These are phyloP conservation scores for Meloidogyne floridensis DNA, from an alignment of 1,140 invertebrate species.

Conservation along the genomic window DNA sequence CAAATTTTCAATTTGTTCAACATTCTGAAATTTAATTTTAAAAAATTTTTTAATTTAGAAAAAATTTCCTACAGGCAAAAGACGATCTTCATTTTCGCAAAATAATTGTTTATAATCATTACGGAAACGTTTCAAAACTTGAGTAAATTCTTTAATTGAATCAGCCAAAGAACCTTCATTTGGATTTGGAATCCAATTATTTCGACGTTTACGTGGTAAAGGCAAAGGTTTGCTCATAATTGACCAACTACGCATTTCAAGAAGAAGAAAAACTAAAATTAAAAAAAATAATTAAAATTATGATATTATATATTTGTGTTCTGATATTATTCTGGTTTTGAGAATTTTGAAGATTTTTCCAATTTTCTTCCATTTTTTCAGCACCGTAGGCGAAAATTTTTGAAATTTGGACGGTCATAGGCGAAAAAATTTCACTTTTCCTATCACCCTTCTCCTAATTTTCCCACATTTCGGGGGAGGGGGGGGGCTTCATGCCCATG, in stretches of 20 bases:
- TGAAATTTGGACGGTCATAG: too few species aligned
- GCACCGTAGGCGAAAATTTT: too few species aligned
- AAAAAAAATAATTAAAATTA: not conserved
- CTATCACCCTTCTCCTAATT: too few species aligned
- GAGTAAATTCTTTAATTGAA: slow-evolving; percentile 22
- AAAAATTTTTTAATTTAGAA: not conserved
- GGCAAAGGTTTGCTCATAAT: slow-evolving; percentile 9
- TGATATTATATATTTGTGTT: too few species aligned
- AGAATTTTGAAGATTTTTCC: too few species aligned
- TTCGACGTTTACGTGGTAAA: slow-evolving; percentile 22
- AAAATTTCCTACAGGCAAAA: slow-evolving; percentile 11
- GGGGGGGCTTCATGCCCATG: too few species aligned
- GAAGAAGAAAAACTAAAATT: slow-evolving; percentile 36
- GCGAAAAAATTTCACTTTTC: too few species aligned
- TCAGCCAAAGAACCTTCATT: slow-evolving; percentile 11
- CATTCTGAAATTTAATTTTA: not conserved
- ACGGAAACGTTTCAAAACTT: slow-evolving; percentile 18
- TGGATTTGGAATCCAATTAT: slow-evolving; percentile 30
- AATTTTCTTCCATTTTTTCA: too few species aligned
- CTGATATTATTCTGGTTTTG: not conserved
- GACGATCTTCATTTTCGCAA: not conserved
- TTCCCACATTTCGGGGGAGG: too few species aligned
- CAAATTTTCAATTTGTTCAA: slow-evolving; percentile 5
- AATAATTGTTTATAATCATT: slow-evolving; percentile 32
- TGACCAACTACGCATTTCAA: slow-evolving; percentile 18